Conservation (phyloP, 64 coral and sea anemone species). For the Porites lutea region DNA sequence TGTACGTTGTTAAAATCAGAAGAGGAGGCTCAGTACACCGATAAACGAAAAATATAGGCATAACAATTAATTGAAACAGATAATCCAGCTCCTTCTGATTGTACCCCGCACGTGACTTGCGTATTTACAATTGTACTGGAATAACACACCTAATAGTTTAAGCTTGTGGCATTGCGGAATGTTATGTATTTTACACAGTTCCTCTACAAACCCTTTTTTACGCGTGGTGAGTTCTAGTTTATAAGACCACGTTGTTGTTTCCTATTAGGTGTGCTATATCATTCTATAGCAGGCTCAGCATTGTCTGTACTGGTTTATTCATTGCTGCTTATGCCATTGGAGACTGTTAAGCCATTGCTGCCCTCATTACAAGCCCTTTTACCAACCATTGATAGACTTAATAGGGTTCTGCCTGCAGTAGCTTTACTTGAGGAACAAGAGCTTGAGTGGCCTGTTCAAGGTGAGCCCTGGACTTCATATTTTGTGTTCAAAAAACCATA, state of each 20-base stretch:
- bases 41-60: no score
- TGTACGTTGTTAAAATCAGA: no score
- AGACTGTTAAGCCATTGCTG: constrained; percentile 61
- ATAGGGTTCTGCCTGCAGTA: constrained; percentile 79
- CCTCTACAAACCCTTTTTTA: no score
- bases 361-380: constrained; percentile 68
- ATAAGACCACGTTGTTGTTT: neutral
- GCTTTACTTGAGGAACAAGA: constrained; percentile 86
- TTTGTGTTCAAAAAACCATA: no score
- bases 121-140: no score
- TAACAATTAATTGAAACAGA: no score
- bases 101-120: no score
- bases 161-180: no score
- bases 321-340: constrained; percentile 76
- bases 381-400: constrained; percentile 72
- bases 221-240: neutral
- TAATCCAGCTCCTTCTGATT: no score
- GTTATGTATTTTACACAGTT: no score
- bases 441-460: constrained; percentile 88
- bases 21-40: no score
- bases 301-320: constrained; percentile 82
- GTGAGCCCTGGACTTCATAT: neutral
- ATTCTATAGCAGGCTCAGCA: constrained; percentile 85
- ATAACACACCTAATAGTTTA: no score
- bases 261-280: constrained; percentile 68